Conservation (phyloP, 2,113 vertebrate genomes). For the Ceratotherium simum region DNA sequence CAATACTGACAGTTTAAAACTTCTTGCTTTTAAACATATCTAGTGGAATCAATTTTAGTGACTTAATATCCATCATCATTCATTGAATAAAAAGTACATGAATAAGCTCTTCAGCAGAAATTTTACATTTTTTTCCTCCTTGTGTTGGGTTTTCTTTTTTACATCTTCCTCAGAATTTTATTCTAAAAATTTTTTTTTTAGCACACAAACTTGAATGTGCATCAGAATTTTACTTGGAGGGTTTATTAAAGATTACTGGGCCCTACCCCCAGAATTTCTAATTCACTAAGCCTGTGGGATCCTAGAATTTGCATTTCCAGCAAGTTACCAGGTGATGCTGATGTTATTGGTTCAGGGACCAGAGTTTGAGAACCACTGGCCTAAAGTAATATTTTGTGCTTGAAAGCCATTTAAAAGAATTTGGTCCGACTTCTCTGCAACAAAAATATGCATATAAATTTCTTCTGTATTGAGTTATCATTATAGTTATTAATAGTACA, state of each 20-base stretch:
- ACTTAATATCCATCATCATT: neutral
- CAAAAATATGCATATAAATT: neutral
- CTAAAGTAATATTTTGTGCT: neutral
- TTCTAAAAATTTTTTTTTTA: conserved; percentile 7
- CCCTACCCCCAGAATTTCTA: neutral
- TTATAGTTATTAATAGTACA: neutral
- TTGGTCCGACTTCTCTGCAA: neutral
- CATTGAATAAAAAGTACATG: neutral
- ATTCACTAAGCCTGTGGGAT: neutral
- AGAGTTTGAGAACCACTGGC: neutral
- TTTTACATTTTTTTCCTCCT: neutral
- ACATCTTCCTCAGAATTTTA: neutral
- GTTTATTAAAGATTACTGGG: neutral
- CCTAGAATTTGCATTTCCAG: neutral
- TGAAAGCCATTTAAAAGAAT: neutral
- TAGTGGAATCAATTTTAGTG: neutral
- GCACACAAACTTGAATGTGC: neutral
- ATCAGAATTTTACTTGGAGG: neutral
- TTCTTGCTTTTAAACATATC: neutral
- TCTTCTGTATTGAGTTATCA: neutral
- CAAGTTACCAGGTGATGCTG: neutral
- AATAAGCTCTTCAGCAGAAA: neutral
- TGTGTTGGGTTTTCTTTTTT: neutral
- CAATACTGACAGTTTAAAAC: conserved; percentile 11
- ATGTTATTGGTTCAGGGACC: neutral